These are phyloP conservation scores for Etheostoma nigrum DNA, from an alignment of 2,797 vertebrate genomes.

Conservation along the genomic window DNA sequence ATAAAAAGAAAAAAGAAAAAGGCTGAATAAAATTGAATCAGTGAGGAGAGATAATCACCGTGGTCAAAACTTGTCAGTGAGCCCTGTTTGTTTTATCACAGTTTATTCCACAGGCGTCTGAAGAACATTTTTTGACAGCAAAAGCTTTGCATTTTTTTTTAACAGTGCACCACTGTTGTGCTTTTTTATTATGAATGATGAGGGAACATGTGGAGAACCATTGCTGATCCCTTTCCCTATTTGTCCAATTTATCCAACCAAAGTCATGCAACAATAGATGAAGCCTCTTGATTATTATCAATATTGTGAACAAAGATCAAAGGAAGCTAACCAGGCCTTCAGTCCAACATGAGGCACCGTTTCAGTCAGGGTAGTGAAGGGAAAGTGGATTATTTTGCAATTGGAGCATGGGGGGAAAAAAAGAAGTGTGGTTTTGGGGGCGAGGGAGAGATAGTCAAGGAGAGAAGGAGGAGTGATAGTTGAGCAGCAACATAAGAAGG, in stretches of 20 bases:
- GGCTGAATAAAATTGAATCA: slow-evolving; percentile 5
- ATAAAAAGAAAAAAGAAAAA: slow-evolving; percentile 6
- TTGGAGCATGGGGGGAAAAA: slow-evolving; percentile 52
- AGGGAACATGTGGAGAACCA: slow-evolving; percentile 25
- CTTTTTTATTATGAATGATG: slow-evolving; percentile 49
- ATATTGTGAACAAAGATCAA: slow-evolving; percentile 65
- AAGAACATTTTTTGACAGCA: slow-evolving; percentile 35
- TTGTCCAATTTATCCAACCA: slow-evolving; percentile 53
- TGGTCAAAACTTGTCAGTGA: slow-evolving; percentile 23
- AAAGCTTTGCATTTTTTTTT: slow-evolving; percentile 35
- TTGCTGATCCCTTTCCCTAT: slow-evolving; percentile 33
- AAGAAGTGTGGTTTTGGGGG: slow-evolving; percentile 55
- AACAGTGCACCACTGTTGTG: slow-evolving; percentile 6
- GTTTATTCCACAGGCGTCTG: slow-evolving; percentile 30
- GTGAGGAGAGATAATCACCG: slow-evolving; percentile 20
- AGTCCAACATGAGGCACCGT: slow-evolving; percentile 50
- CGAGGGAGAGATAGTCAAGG: slow-evolving; percentile 53
- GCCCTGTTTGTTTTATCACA: slow-evolving; percentile 26
- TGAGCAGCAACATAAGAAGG: slow-evolving; percentile 62
- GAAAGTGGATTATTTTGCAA: slow-evolving; percentile 72
- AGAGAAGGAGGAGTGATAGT: slow-evolving; percentile 53
- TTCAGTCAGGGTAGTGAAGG: slow-evolving; percentile 50
- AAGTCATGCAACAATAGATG: slow-evolving; percentile 37
- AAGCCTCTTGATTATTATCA: slow-evolving; percentile 59
- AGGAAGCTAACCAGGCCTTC: slow-evolving; percentile 54